Evolutionary conservation across 2,888 invertebrate species (phyloP).

Genomic region (Chloroclystis v-ata): DNA sequence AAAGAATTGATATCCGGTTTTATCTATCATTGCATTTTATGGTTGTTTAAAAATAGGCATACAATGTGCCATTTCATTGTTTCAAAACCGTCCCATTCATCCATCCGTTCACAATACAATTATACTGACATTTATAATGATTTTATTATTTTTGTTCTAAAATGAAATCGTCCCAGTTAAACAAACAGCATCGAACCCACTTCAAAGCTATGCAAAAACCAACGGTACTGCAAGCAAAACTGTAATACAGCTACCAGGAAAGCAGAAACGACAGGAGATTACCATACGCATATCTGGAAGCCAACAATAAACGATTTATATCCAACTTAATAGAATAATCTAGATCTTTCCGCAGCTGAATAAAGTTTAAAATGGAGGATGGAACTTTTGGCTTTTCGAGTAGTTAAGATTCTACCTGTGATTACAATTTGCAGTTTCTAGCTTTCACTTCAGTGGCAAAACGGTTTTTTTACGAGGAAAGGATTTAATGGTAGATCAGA

Average conservation of each 20-base stretch:
- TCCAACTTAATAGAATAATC: constrained; percentile 22
- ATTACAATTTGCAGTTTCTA: constrained; percentile 8
- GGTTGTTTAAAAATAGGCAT: too few relatives aligned
- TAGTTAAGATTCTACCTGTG: constrained; percentile 23
- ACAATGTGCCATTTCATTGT: too few relatives aligned
- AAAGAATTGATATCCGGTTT: too few relatives aligned
- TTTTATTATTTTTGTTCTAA: too few relatives aligned
- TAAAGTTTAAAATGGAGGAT: constrained; percentile 13
- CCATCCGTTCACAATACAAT: too few relatives aligned
- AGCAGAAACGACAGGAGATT: constrained; percentile 19
- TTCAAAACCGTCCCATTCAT: too few relatives aligned
- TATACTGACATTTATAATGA: too few relatives aligned
- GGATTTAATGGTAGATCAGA: neutral
- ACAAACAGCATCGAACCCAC: neutral
- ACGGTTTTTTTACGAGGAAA: neutral
- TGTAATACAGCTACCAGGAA: constrained; percentile 17
- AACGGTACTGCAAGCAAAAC: constrained; percentile 14
- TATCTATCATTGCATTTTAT: too few relatives aligned
- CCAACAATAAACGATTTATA: constrained; percentile 25
- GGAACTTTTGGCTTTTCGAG: constrained; percentile 10
- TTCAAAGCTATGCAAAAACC: neutral
- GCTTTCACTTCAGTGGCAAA: constrained; percentile 13
- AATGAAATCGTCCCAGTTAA: too few relatives aligned
- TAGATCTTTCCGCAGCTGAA: constrained; percentile 8
- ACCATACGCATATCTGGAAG: constrained; percentile 23